These are phyloP conservation scores for Entomyzon cyanotis DNA, from an alignment of 2,113 vertebrate genomes.

Conservation along the genomic window DNA sequence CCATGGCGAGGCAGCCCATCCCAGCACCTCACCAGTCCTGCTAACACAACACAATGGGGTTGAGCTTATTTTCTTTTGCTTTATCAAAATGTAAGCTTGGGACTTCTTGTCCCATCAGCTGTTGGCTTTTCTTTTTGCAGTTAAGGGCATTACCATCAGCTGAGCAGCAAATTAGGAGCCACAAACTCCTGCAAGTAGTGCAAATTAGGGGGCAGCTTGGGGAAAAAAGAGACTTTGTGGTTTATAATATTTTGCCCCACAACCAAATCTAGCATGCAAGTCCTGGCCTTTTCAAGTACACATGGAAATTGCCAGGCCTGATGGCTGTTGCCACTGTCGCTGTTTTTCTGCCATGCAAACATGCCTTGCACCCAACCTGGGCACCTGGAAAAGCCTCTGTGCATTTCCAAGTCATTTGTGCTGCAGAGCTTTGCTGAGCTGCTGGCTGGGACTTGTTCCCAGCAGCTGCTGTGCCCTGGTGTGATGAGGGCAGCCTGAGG, in stretches of 20 bases:
- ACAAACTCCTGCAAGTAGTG: not conserved
- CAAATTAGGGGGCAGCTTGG: not conserved
- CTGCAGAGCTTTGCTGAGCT: not conserved
- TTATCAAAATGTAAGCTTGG: not conserved
- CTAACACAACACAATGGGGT: not conserved
- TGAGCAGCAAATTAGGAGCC: not conserved
- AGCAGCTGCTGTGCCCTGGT: not conserved
- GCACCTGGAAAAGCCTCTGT: not conserved
- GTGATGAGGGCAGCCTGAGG: not conserved
- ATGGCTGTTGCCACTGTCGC: not conserved
- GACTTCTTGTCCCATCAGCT: not conserved
- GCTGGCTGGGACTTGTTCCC: accelerated
- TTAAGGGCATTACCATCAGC: not conserved
- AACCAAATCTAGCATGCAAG: accelerated
- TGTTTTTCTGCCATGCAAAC: not conserved
- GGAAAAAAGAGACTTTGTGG: not conserved
- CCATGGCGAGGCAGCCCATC: not conserved
- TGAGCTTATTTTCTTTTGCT: not conserved
- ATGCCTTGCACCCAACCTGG: not conserved
- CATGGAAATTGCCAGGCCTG: not conserved
- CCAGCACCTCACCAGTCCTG: not conserved
- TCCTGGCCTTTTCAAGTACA: not conserved
- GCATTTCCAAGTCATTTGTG: accelerated
- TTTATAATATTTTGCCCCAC: not conserved
- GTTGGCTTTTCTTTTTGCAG: not conserved